Evolutionary conservation across 1,140 invertebrate genomes (phyloP), one percentile per base, ranked within the genome.

Genomic region (Brachionus sp.): DNA sequence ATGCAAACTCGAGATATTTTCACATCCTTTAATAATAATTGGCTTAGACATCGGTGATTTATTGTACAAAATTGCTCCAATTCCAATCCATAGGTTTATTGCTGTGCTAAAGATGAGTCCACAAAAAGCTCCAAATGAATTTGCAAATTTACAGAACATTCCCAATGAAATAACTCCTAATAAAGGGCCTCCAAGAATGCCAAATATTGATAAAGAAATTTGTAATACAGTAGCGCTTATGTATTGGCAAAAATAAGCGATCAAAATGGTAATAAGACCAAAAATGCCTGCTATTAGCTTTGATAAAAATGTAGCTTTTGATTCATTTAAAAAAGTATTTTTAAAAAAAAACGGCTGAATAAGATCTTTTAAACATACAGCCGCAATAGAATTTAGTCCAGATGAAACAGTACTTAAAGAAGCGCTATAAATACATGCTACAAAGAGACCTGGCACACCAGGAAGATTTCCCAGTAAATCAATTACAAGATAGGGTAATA

Each of bases 341-440:
- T 78, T 78, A 6, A 19, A 16, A 50, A 25, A 23, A 57, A 16
- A 68, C 12, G 80, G 80, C 75, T 68, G 85, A 85, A 85, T 85
- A 77, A 83, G 39, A 89, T 98, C 96, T 88, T 97, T 93, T 86
- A 94, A 93, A 2, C 93, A 93, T 4, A 97, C 93, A 0, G 95
- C 95, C 0, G 95, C 93, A 57, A 97, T 88, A 0, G 95, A 95
- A 87, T 96, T 97, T 66, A 97, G 88, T 73, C 95, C 94, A 25
- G 94, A 95, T 0, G 95, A 95, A 2, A 97, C 94, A 3, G 95
- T 97, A 86, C 95, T 96, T 1, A 96, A 90, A 0, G 94, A 92
- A 1, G 93, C 94, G 85, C 93, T 93, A 85, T 95, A 94, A 57
- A 95, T 92, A 68, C 94, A 94, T 3, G 94, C 93, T 0, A 95